phyloP scores from a whole-genome alignment of 2,113 vertebrate genomes.

The Rhinichthys klamathensis region DNA sequence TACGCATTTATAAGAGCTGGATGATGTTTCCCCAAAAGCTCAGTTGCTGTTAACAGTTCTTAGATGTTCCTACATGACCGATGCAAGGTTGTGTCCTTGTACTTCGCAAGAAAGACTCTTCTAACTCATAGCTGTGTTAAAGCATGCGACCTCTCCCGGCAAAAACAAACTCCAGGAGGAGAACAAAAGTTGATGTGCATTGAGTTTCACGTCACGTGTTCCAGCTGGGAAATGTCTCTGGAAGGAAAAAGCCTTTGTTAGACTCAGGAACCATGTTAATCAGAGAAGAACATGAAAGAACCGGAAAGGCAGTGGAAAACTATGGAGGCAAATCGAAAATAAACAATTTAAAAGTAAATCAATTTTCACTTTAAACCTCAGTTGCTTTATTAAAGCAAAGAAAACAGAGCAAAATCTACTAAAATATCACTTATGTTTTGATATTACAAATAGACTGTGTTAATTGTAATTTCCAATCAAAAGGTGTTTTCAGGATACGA shows the following conservation, averaged over 20 bases:
- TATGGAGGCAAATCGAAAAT: not conserved
- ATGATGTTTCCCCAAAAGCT: not conserved
- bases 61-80: constrained; percentile 7
- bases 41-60: not conserved
- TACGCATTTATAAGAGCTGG: constrained; percentile 8
- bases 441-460: not conserved
- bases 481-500: not conserved
- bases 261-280: not conserved
- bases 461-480: not conserved
- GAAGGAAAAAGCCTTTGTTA: constrained; percentile 31
- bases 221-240: constrained; percentile 40
- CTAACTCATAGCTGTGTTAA: not conserved
- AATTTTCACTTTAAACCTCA: not conserved
- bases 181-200: constrained; percentile 62
- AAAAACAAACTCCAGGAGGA: constrained; percentile 50
- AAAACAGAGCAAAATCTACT: not conserved
- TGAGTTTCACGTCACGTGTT: constrained; percentile 66
- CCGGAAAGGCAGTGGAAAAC: not conserved
- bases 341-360: not conserved
- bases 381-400: not conserved
- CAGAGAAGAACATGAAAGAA: constrained; percentile 12
- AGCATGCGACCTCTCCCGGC: constrained; percentile 59
- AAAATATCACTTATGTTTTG: not conserved
- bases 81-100: not conserved
- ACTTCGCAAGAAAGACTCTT: not conserved